phyloP scores from a whole-genome alignment of 2,888 invertebrate genomes.

The Azorinus chamasolen region DNA sequence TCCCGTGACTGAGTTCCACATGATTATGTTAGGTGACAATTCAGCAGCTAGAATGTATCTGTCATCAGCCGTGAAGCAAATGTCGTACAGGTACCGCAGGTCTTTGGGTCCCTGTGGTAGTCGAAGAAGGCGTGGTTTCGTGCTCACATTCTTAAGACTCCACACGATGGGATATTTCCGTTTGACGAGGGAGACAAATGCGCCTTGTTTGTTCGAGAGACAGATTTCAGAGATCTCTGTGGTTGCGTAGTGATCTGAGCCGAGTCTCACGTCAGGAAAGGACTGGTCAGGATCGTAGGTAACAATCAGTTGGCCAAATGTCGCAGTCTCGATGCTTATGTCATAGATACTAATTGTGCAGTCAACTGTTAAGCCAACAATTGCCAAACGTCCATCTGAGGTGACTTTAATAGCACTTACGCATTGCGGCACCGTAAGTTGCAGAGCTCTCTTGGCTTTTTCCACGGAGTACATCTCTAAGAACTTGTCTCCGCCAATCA shows the following conservation, averaged over 20 bases:
- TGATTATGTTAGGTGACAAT: constrained; percentile 49
- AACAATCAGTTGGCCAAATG: constrained; percentile 59
- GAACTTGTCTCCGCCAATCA: constrained; percentile 48
- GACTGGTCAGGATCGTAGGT: constrained; percentile 48
- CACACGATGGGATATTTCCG: constrained; percentile 63
- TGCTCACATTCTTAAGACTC: constrained; percentile 60
- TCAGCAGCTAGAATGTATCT: constrained; percentile 56
- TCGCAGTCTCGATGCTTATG: constrained; percentile 34
- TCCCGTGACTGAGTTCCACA: constrained; percentile 62
- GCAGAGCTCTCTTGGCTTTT: constrained; percentile 38
- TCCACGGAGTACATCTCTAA: constrained; percentile 54
- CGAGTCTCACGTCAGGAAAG: constrained; percentile 43
- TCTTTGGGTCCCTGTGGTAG: constrained; percentile 32
- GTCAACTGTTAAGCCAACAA: constrained; percentile 70
- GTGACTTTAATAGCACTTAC: constrained; percentile 68
- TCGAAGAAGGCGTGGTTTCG: constrained; percentile 46
- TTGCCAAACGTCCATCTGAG: constrained; percentile 65
- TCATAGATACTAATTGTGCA: constrained; percentile 71
- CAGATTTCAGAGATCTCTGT: constrained; percentile 60
- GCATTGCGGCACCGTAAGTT: constrained; percentile 51
- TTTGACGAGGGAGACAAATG: constrained; percentile 58
- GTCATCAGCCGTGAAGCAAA: constrained; percentile 59
- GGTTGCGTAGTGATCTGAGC: constrained; percentile 46
- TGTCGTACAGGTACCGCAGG: constrained; percentile 50
- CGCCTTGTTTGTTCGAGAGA: constrained; percentile 51